Percentiles rank a stretch among this genome's conserved stretches.
These are phyloP conservation scores for Silurus asotus DNA, from an alignment of 2,113 vertebrate species.

Conservation along the genomic window DNA sequence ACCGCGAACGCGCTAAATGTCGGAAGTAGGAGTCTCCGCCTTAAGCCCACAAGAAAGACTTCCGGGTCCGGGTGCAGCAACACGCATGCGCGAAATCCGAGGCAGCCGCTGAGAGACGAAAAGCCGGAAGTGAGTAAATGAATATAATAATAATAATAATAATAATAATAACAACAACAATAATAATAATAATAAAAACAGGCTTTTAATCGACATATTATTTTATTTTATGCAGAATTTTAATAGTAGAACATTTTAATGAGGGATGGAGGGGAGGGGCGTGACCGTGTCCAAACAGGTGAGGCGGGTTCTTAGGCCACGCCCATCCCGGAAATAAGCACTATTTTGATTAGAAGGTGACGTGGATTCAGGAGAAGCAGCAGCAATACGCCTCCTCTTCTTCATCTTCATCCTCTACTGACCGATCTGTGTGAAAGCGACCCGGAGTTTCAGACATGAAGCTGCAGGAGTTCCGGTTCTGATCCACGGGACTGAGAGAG, in stretches of 20 bases:
- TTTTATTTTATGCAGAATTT: background rate
- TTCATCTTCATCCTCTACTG: too few relatives aligned
- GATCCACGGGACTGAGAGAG: background rate
- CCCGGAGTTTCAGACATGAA: constrained; percentile 13
- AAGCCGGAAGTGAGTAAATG: too few relatives aligned
- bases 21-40: too few relatives aligned
- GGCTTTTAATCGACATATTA: background rate
- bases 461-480: background rate
- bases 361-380: constrained; percentile 65
- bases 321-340: constrained; percentile 69
- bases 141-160: too few relatives aligned
- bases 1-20: too few relatives aligned
- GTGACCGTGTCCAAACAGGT: background rate
- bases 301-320: constrained; percentile 57
- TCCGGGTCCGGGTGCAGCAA: too few relatives aligned
- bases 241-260: background rate
- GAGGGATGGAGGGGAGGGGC: too few relatives aligned
- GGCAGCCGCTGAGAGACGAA: too few relatives aligned
- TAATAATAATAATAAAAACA: background rate
- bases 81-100: too few relatives aligned
- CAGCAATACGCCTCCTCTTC: background rate
- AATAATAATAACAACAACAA: background rate
- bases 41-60: too few relatives aligned
- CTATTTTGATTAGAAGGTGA: constrained; percentile 72
- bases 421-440: too few relatives aligned